Base-by-base conservation (phyloP, 2,888 invertebrate genomes). In the Chaetoderma sp. region DNA sequence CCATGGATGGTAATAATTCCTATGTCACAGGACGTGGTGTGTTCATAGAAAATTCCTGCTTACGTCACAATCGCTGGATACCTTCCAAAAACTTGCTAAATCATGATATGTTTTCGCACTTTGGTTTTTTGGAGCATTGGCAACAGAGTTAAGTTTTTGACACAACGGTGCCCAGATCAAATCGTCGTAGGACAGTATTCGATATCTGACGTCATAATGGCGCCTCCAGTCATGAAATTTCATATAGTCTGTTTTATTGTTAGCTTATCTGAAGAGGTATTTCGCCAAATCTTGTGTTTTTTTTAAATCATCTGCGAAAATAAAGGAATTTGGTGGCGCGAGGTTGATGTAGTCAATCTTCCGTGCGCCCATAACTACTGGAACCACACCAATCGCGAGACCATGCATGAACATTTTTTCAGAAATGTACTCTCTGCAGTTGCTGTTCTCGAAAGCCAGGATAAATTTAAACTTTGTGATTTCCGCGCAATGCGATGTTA, bases 171-270 rank as follows among this genome's bases (percentile, higher is more conserved):
- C 8, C 52, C 52, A 52, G n/a, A 52, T 33, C n/a, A 16, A 10
- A 16, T 21, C 2, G 28, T 30, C 10, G 1, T 18, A 16, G 32
- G 18, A 52, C 28, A 32, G 52, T 30, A 52, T 28, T 16, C 52
- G 13, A 28, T 52, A 52, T 18, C n/a, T n/a, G 27, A 21, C 21
- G 8, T 30, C 52, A 52, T 52, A 52, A 8, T 3, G 8, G n/a
- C 32, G 28, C 18, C 52, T 16, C 52, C 52, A 52, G 4, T 25
- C 52, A 33, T 52, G 52, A 21, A 18, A 52, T 30, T 52, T 32
- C 52, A 52, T 52, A 52, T 52, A 52, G 28, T 16, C 52, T 52
- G 28, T 30, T 8, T 13, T 52, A 27, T 52, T 52, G 13, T 52
- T 30, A 10, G 52, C 28, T 30, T 32, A 21, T 4, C 13, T 32